Evolutionary conservation across 1,140 invertebrate genomes (phyloP).

Genomic region (Brachionus angularis): DNA sequence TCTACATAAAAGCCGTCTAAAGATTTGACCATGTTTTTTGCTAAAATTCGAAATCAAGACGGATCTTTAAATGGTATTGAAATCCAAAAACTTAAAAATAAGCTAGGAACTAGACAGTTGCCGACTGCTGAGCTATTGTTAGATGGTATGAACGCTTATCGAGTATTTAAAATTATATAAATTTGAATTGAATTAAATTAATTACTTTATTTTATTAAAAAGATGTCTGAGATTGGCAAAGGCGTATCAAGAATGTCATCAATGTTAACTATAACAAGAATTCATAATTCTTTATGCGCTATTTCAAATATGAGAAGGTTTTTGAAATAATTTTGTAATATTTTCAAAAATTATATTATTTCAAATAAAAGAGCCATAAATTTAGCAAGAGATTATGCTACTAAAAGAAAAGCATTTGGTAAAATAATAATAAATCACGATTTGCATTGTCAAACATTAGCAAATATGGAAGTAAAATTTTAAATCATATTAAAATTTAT

Average conservation of each 20-base stretch:
- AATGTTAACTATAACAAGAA: conserved; percentile 64
- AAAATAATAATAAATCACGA: conserved; percentile 58
- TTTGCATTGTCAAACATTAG: conserved; percentile 62
- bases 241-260: conserved; percentile 62
- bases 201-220: conserved; percentile 26
- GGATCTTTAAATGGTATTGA: conserved; percentile 61
- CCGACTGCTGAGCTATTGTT: conserved; percentile 65
- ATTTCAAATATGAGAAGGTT: conserved; percentile 61
- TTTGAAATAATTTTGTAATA: too few species aligned
- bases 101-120: conserved; percentile 64
- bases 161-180: too few species aligned
- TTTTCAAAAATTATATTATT: too few species aligned
- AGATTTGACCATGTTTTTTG: conserved; percentile 63
- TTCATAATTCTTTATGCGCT: conserved; percentile 62
- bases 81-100: conserved; percentile 63
- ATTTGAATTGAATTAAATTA: too few species aligned
- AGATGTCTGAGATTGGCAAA: conserved; percentile 61
- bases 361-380: conserved; percentile 58
- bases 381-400: conserved; percentile 62
- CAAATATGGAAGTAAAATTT: conserved; percentile 60
- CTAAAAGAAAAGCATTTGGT: conserved; percentile 61
- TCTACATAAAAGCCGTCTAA: conserved; percentile 59
- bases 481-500: background rate
- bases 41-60: conserved; percentile 53
- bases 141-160: conserved; percentile 60